These are phyloP conservation scores for Copidosoma aretas DNA, from an alignment of 2,888 invertebrate genomes.

Conservation along the genomic window DNA sequence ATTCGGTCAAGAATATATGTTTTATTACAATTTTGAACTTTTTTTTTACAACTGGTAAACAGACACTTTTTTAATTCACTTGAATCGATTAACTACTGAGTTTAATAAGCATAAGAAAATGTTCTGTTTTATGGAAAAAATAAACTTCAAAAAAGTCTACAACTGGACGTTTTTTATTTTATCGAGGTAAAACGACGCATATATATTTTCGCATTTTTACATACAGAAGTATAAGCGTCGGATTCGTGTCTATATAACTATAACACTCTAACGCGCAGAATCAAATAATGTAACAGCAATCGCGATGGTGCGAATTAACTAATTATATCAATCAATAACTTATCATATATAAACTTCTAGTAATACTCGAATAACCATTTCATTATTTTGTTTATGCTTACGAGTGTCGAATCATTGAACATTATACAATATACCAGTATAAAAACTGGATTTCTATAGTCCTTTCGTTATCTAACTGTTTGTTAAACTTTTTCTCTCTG, in stretches of 20 bases:
- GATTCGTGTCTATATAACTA: neutral
- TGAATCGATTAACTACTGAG: neutral
- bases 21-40: neutral
- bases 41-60: neutral
- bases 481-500: neutral
- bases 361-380: constrained; percentile 22
- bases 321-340: too few relatives aligned
- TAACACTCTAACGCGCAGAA: too few relatives aligned
- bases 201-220: neutral
- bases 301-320: too few relatives aligned
- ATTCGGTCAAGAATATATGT: neutral
- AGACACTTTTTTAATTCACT: neutral
- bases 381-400: constrained; percentile 2
- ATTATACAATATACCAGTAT: constrained; percentile 12
- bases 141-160: neutral
- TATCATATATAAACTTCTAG: constrained; percentile 22
- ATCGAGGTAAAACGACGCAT: constrained; percentile 1
- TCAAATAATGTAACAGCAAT: too few relatives aligned
- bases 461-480: neutral
- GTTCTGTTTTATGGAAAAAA: neutral
- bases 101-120: too few relatives aligned
- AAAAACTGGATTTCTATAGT: constrained; percentile 9
- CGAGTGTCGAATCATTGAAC: constrained; percentile 16
- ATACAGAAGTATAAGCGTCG: neutral
- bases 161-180: constrained; percentile 5